Evolutionary conservation across 1,140 invertebrate genomes (phyloP).

Genomic region (Goniozus legneri): DNA sequence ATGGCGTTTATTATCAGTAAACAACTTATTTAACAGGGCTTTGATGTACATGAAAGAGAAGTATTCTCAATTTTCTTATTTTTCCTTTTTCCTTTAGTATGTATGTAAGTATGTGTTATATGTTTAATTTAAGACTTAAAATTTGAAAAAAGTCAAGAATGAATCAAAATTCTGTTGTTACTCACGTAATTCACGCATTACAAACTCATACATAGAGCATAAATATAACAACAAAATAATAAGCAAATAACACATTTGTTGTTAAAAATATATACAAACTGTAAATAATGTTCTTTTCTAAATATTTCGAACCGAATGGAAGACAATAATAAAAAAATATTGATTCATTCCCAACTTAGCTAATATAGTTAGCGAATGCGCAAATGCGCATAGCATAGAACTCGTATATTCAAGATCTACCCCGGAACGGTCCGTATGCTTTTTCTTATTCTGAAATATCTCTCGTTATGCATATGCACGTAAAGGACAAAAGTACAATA

Average conservation of each 20-base stretch:
- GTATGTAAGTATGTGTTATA: slow-evolving; percentile 44
- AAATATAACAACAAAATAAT: neutral
- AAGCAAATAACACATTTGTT: neutral
- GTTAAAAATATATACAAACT: neutral
- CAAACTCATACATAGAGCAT: neutral
- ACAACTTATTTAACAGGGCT: slow-evolving; percentile 56
- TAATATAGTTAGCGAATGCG: slow-evolving; percentile 17
- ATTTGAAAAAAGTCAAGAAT: slow-evolving; percentile 40
- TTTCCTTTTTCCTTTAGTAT: slow-evolving; percentile 43
- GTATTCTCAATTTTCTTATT: slow-evolving; percentile 45
- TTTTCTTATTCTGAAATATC: slow-evolving; percentile 1
- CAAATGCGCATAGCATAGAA: slow-evolving; percentile 21
- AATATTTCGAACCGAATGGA: no score
- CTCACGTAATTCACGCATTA: neutral
- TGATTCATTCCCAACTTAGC: slow-evolving; percentile 29
- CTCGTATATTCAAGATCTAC: slow-evolving; percentile 24
- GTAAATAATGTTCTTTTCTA: no score
- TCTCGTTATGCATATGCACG: slow-evolving; percentile 3
- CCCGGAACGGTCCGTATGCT: slow-evolving; percentile 9
- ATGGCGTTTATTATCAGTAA: slow-evolving; percentile 57
- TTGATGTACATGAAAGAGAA: slow-evolving; percentile 54
- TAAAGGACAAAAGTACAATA: neutral
- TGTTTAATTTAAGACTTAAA: slow-evolving; percentile 48
- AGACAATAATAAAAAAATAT: no score
- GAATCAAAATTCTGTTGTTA: slow-evolving; percentile 25